A percentile compares a stretch with the other conserved stretches of the same genome.
phyloP scores from a whole-genome alignment of 2,113 vertebrate genomes.

The Lichenostomus cassidix region DNA sequence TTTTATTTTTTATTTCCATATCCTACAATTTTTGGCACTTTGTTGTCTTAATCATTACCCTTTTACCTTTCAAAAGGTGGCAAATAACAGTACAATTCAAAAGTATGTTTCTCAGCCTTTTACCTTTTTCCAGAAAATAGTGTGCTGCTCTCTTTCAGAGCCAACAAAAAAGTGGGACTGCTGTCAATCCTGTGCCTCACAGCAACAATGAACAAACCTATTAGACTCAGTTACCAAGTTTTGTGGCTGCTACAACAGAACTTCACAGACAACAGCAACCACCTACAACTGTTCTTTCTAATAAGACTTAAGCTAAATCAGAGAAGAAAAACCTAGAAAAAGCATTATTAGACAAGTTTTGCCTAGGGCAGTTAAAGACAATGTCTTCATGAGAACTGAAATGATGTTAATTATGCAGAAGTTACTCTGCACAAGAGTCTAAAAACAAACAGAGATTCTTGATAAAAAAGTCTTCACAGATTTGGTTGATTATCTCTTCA shows the following conservation, averaged over 20 bases:
- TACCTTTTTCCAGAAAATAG: background rate
- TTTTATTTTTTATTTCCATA: background rate
- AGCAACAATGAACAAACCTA: background rate
- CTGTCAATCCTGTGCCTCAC: background rate
- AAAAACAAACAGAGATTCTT: background rate
- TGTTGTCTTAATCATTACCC: background rate
- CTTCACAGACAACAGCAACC: background rate
- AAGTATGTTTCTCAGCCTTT: background rate
- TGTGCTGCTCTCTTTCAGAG: background rate
- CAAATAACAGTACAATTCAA: background rate
- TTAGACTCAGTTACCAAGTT: background rate
- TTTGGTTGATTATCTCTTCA: background rate
- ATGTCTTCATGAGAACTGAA: background rate
- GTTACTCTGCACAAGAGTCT: background rate
- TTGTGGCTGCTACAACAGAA: background rate
- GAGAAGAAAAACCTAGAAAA: background rate
- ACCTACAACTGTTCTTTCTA: background rate
- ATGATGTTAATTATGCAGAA: rapidly evolving
- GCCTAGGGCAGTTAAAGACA: background rate
- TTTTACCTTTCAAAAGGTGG: background rate
- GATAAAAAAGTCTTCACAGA: background rate
- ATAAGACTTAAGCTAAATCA: background rate
- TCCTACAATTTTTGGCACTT: background rate
- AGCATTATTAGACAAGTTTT: background rate
- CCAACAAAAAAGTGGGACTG: background rate